Base-by-base conservation (phyloP, 2,888 invertebrate species). In the Pseudeuparius sepicola region DNA sequence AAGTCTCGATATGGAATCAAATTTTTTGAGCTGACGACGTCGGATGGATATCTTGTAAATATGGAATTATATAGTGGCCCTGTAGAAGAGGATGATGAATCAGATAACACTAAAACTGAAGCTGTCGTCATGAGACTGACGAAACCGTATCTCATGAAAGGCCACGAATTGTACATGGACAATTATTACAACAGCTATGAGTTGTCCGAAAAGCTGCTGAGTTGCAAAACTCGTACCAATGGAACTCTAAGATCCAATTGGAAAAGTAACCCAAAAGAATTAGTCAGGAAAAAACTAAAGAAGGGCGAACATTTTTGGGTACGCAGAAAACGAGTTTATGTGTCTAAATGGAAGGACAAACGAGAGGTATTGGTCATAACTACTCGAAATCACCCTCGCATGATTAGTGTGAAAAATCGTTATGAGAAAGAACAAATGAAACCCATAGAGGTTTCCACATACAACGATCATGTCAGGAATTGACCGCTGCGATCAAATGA, bases 401-500 rank as follows among this genome's bases (percentile, higher is more conserved):
- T 48, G 27, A 35, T 43, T 24, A 33, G 38, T 41, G 40, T 41
- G 31, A 14, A 18, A 40, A 51, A 49, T 33, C 37, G 43, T 31
- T 41, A 31, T 44, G 45, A 45, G 27, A 34, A 38, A 35, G 37
- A 38, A 39, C 15, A 39, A 24, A 16, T 30, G 11, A 40, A 40
- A 14, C 36, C 40, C 15, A 26, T 27, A 33, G 40, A 40, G 33
- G 39, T 35, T 18, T 35, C 30, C 34, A 39, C 18, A 11, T 17
- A 40, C 38, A 20, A 20, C 20, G n/a, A 41, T 49, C 41, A 50
- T 50, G 44, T 45, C 38, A 23, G 45, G 48, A 24, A 44, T 51
- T 33, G 49, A 52, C 44, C 37, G 48, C 23, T 31, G 39, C 29
- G 51, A 54, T 39, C 53, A 54, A 39, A 52, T 54, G 48, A 46